A percentile compares a stretch with the other conserved stretches of the same genome.
These are phyloP conservation scores for Bovichtus variegatus DNA, from an alignment of 2,797 vertebrate species.

Conservation along the genomic window DNA sequence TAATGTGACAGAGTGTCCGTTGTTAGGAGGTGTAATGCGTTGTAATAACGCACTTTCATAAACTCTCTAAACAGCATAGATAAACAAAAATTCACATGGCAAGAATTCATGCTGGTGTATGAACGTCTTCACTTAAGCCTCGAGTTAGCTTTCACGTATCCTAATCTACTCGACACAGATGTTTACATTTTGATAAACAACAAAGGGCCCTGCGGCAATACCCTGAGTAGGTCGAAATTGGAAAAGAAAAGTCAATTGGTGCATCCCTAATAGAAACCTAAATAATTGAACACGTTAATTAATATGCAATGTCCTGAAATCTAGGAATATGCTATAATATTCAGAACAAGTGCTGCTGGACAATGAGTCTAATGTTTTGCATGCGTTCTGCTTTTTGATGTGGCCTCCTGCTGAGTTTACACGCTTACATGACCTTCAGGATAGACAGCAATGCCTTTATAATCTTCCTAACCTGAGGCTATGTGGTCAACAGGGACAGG, in stretches of 20 bases:
- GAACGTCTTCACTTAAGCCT: neutral
- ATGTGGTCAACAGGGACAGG: slow-evolving; percentile 39
- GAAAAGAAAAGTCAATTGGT: neutral
- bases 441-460: slow-evolving; percentile 13
- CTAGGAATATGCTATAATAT: neutral
- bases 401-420: slow-evolving; percentile 26
- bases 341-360: neutral
- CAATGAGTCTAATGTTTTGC: neutral
- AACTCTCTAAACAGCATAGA: neutral
- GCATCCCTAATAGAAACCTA: neutral
- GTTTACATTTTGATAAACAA: neutral
- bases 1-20: neutral
- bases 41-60: neutral
- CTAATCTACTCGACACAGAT: neutral
- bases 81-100: neutral
- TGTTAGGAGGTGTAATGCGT: neutral
- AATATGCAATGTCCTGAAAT: slow-evolving; percentile 15
- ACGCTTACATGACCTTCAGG: slow-evolving; percentile 41
- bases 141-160: neutral
- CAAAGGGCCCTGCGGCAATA: neutral
- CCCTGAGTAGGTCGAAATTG: neutral
- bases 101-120: neutral
- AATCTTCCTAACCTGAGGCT: slow-evolving; percentile 32
- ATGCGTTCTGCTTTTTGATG: neutral
- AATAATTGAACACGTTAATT: slow-evolving; percentile 16